Percentiles rank a stretch among this genome's conserved stretches.
Evolutionary conservation across 2,113 vertebrate genomes (phyloP).

Genomic region (Triplophysa siluroides): DNA sequence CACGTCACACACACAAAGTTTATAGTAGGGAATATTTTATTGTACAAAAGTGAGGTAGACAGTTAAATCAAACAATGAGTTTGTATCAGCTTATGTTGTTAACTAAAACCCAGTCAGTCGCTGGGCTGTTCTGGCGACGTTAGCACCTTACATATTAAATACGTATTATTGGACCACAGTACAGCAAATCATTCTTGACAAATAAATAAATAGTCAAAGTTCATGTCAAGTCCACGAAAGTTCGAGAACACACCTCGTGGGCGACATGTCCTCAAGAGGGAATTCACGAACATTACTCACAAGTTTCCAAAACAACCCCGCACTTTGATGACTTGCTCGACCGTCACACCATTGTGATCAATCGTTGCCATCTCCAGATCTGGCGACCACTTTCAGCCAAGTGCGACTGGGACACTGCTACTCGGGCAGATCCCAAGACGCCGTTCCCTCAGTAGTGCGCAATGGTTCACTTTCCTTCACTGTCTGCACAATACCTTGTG

Average conservation of each 20-base stretch:
- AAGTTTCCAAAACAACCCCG: conserved; percentile 14
- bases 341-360: conserved; percentile 7
- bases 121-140: background rate
- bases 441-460: background rate
- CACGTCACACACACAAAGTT: background rate
- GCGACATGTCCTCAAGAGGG: background rate
- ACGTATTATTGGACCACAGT: background rate
- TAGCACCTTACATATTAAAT: background rate
- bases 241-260: background rate
- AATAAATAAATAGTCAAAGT: conserved; percentile 8
- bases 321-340: background rate
- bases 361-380: background rate
- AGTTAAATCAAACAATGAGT: background rate
- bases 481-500: background rate
- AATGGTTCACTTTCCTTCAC: conserved; percentile 5
- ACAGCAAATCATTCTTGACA: background rate
- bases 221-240: background rate
- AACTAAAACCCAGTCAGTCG: background rate
- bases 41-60: conserved; percentile 54
- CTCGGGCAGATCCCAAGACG: background rate
- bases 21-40: conserved; percentile 25
- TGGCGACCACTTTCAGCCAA: background rate
- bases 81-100: background rate
- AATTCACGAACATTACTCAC: background rate
- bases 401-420: background rate